Evolutionary conservation across 2,797 vertebrate genomes (phyloP).

Genomic region (Lerista edwardsae): DNA sequence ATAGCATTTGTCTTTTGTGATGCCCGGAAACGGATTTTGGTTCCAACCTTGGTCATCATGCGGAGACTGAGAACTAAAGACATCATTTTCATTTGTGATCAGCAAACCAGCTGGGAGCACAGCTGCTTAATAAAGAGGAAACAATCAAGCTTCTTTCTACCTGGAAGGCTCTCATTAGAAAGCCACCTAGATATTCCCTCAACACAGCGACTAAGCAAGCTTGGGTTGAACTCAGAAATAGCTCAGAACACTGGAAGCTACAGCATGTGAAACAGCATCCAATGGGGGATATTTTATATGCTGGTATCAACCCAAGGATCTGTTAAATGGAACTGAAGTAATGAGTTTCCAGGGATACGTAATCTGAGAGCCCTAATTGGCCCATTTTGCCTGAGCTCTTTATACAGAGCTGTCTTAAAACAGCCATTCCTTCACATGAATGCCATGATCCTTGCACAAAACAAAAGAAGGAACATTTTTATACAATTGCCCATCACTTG

Average conservation of each 20-base stretch:
- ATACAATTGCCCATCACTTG: neutral
- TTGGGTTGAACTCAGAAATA: constrained; percentile 40
- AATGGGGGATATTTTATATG: constrained; percentile 34
- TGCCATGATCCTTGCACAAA: constrained; percentile 20
- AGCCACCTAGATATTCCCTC: constrained; percentile 58
- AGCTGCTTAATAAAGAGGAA: constrained; percentile 74
- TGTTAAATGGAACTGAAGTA: constrained; percentile 48
- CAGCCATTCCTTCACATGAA: constrained; percentile 23
- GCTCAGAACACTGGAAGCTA: neutral
- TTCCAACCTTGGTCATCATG: constrained; percentile 68
- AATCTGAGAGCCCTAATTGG: constrained; percentile 49
- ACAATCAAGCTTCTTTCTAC: constrained; percentile 65
- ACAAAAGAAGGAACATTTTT: constrained; percentile 17
- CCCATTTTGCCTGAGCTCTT: constrained; percentile 28
- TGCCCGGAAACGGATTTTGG: constrained; percentile 59
- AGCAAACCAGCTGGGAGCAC: constrained; percentile 77
- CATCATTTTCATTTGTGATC: constrained; percentile 75
- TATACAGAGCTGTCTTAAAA: neutral
- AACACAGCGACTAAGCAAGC: constrained; percentile 49
- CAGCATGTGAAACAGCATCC: constrained; percentile 38
- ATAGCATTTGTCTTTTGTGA: constrained; percentile 66
- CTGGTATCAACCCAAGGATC: constrained; percentile 39
- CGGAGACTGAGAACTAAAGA: constrained; percentile 71
- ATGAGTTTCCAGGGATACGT: constrained; percentile 22
- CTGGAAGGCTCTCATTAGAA: constrained; percentile 74